These are phyloP conservation scores for Drosophila ogumai DNA, from an alignment of 1,140 invertebrate species.

Conservation along the genomic window DNA sequence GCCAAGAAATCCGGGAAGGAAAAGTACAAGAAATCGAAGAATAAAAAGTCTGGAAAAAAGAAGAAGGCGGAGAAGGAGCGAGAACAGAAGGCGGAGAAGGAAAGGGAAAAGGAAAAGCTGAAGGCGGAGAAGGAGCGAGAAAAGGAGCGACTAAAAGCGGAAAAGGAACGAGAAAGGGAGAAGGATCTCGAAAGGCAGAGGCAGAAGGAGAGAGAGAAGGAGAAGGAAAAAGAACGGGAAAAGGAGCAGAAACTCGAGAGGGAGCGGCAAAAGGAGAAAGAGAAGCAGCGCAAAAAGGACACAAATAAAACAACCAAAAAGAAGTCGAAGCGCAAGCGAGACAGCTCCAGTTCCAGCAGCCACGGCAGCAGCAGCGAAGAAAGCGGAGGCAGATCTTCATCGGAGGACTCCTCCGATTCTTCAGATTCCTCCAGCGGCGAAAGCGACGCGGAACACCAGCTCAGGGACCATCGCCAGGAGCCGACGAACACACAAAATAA, in stretches of 20 bases:
- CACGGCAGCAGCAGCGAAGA: conserved; percentile 23
- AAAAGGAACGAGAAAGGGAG: conserved; percentile 35
- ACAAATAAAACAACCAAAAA: conserved; percentile 34
- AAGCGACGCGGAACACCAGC: conserved; percentile 41
- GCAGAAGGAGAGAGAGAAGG: conserved; percentile 11
- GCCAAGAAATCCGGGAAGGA: conserved; percentile 41
- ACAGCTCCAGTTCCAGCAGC: conserved; percentile 60
- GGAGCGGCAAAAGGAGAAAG: neutral
- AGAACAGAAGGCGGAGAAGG: conserved; percentile 5
- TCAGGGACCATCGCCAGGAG: conserved; percentile 55
- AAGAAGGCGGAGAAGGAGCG: conserved; percentile 46
- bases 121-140: conserved; percentile 28
- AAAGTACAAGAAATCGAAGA: conserved; percentile 34
- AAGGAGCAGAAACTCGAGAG: conserved; percentile 15
- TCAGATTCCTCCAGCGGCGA: conserved; percentile 39
- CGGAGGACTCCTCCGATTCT: conserved; percentile 18
- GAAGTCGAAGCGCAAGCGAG: conserved; percentile 48
- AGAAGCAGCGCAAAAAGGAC: conserved; percentile 7
- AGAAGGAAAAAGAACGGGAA: conserved; percentile 14
- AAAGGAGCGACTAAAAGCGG: conserved; percentile 11
- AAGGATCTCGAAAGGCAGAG: conserved; percentile 7
- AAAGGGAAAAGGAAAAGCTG: conserved; percentile 24
- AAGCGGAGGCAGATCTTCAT: conserved; percentile 26
- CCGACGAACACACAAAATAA: conserved; percentile 24
- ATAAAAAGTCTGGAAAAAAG: conserved; percentile 44